Evolutionary conservation across 1,140 invertebrate genomes (phyloP).

Genomic region (Lithobius niger): DNA sequence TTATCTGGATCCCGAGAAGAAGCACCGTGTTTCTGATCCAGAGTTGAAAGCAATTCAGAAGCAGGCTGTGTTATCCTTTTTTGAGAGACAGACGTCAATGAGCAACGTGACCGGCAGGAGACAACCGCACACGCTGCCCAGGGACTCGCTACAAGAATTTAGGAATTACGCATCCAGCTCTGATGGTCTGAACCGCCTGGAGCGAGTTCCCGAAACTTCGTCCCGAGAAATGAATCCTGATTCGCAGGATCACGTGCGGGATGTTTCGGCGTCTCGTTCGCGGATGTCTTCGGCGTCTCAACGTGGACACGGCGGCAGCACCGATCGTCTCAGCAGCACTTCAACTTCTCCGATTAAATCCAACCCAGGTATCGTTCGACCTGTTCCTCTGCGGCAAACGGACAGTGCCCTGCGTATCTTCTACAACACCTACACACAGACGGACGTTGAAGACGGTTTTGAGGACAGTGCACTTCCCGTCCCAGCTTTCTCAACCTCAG

Average conservation of each 20-base stretch:
- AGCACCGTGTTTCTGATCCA: slow-evolving; percentile 52
- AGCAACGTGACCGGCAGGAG: neutral
- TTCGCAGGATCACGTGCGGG: neutral
- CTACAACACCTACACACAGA: neutral
- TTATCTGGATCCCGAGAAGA: slow-evolving; percentile 60
- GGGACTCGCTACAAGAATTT: slow-evolving; percentile 22
- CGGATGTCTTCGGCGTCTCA: neutral
- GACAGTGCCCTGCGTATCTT: neutral
- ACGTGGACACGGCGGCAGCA: neutral
- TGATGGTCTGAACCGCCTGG: neutral
- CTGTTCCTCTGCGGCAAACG: neutral
- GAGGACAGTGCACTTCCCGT: neutral
- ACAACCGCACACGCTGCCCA: neutral
- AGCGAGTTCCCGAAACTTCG: neutral
- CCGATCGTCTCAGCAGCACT: neutral
- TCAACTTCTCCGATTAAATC: neutral
- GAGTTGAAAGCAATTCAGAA: slow-evolving; percentile 75
- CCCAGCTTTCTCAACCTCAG: neutral
- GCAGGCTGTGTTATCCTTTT: slow-evolving; percentile 68
- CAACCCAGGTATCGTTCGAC: too few relatives aligned
- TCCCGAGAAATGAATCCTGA: neutral
- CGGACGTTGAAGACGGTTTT: neutral
- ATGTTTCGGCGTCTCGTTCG: neutral
- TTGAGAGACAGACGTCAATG: slow-evolving; percentile 50
- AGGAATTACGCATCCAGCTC: neutral